Base-by-base conservation (phyloP, 1,140 invertebrate genomes). In the Ladona fulva region DNA sequence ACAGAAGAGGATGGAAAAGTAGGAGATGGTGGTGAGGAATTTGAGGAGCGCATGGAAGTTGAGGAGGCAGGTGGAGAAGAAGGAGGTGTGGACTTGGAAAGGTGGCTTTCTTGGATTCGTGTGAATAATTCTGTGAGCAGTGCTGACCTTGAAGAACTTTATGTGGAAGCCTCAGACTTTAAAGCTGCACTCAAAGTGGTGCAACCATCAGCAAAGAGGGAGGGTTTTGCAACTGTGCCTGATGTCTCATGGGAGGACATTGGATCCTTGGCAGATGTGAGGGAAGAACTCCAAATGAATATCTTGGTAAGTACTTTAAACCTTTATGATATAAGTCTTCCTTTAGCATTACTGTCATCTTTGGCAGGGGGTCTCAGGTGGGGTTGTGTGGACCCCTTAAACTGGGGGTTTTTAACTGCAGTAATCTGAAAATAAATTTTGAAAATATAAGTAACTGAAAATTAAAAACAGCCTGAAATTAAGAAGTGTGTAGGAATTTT, bases 211-310 rank as follows among this genome's bases (percentile, higher is more conserved):
- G 92, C 95, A 0, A 97, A 97, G 81, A 88, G 97, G 80, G 97
- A 99, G 89, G 98, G 98, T 75, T 99, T 99, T 86, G 94, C 95
- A 6, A 98, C 97, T 10, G 95, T 99, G 24, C 97, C 98, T 14
- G 95, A 98, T 88, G 94, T 96, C 0, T 97, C 95, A 0, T 99
- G 98, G 98, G 91, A 96, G 79, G 96, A 99, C 86, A 91, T 99
- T 81, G 98, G 98, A 0, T 97, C 97, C 0, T 84, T 99, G 12
- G 88, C 90, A 42, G 89, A 95, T 83, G 93, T 99, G 59, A 86
- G 97, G 77, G 91, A 96, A 81, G 95, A 98, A 83, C 87, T 99
- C 24, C 90, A 97, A 84, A 87, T 96, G 83, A 91, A 95, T 73
- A 97, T 99, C 79, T 85, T 99, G 85, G 93, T 94, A 84, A 87